Conservation (phyloP, 2,113 vertebrate genomes). For the Sander lucioperca region DNA sequence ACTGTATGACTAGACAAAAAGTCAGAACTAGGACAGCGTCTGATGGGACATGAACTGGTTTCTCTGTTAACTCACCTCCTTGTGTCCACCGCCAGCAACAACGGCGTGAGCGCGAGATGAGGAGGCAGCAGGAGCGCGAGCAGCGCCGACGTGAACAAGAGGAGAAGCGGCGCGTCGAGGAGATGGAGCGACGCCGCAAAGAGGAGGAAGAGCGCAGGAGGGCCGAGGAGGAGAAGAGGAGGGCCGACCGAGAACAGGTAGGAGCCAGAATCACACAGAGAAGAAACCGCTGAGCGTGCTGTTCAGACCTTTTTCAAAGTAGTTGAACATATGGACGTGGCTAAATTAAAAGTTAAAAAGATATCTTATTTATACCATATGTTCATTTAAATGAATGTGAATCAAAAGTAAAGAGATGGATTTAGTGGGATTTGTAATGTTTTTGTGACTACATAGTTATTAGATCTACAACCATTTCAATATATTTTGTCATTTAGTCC, state of each 20-base stretch:
- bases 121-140: slow-evolving; percentile 97
- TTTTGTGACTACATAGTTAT: neutral
- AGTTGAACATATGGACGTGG: neutral
- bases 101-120: slow-evolving; percentile 95
- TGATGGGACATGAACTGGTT: neutral
- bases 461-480: too few relatives aligned
- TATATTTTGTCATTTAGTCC: too few relatives aligned
- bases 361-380: too few relatives aligned
- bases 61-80: neutral
- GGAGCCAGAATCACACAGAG: neutral
- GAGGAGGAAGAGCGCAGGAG: slow-evolving; percentile 96
- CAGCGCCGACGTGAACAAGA: slow-evolving; percentile 96
- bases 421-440: neutral
- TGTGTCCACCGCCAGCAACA: slow-evolving; percentile 89
- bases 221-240: slow-evolving; percentile 95
- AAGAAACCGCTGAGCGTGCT: too few relatives aligned
- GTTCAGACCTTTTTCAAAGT: too few relatives aligned
- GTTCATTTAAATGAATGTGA: neutral
- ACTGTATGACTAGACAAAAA: neutral
- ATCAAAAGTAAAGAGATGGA: neutral
- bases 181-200: slow-evolving; percentile 94
- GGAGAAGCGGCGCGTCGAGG: slow-evolving; percentile 94
- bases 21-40: slow-evolving; percentile 12
- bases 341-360: too few relatives aligned
- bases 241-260: slow-evolving; percentile 97